Percentiles rank a stretch among this genome's conserved stretches.
These are phyloP conservation scores for Kradibia gibbosae DNA, from an alignment of 1,140 invertebrate genomes.

Conservation along the genomic window DNA sequence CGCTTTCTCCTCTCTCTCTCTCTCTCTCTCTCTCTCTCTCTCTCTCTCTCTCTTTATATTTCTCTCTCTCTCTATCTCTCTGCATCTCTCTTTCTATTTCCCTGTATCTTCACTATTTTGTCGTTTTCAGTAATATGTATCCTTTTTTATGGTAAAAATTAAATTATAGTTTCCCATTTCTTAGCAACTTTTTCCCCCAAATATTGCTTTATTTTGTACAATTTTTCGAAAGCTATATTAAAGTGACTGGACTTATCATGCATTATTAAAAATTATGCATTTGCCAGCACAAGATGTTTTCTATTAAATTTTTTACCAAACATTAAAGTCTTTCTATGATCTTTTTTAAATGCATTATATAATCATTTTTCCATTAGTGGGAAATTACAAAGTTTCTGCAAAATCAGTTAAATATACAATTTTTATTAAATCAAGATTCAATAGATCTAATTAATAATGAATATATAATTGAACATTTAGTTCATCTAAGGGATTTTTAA, in stretches of 20 bases:
- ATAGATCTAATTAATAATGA: too few species aligned
- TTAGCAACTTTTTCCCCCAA: not conserved
- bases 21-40: not conserved
- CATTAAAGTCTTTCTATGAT: not conserved
- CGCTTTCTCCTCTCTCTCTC: not conserved
- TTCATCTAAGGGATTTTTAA: too few species aligned
- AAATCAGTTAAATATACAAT: too few species aligned
- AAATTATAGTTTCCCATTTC: conserved; percentile 49
- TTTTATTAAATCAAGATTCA: too few species aligned
- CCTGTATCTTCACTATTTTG: not conserved
- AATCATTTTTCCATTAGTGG: not conserved
- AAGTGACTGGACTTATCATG: conserved; percentile 44
- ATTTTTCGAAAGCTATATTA: not conserved
- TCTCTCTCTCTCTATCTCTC: not conserved
- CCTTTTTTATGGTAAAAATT: conserved; percentile 46
- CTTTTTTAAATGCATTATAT: not conserved
- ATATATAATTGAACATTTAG: too few species aligned
- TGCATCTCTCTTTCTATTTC: not conserved
- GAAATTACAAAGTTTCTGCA: too few species aligned
- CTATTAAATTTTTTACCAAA: not conserved
- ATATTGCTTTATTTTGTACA: conserved; percentile 25
- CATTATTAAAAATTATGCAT: conserved; percentile 35
- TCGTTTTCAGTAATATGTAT: conserved; percentile 4
- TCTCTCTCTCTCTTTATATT: not conserved
- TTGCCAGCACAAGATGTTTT: not conserved